These are phyloP conservation scores for Agriotes lineatus DNA, from an alignment of 2,888 invertebrate species.

Conservation along the genomic window DNA sequence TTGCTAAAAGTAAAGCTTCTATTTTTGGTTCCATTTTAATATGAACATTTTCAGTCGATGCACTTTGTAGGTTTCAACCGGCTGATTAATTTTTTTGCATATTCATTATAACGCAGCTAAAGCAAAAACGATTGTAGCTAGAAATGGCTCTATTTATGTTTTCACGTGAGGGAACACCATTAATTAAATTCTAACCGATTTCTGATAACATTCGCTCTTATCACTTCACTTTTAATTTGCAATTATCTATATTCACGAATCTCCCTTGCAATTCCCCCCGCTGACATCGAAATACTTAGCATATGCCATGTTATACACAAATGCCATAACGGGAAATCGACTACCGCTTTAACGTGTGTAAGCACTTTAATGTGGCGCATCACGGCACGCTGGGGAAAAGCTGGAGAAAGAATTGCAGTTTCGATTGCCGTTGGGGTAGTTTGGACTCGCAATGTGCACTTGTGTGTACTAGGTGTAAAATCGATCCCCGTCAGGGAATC, in stretches of 20 bases:
- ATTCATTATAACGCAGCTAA: too few relatives aligned
- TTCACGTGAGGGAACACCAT: not conserved
- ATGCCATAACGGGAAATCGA: conserved; percentile 39
- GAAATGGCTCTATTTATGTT: not conserved
- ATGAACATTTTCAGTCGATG: too few relatives aligned
- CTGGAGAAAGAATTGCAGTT: conserved; percentile 28
- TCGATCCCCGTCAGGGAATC: conserved; percentile 25
- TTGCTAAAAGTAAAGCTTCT: too few relatives aligned
- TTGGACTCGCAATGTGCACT: not conserved
- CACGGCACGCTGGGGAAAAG: conserved; percentile 38
- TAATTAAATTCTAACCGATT: not conserved
- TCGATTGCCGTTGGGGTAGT: conserved; percentile 1
- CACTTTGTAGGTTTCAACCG: too few relatives aligned
- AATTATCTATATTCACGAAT: conserved; percentile 3
- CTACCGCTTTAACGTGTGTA: conserved; percentile 38
- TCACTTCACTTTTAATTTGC: conserved; percentile 3
- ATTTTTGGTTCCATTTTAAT: too few relatives aligned
- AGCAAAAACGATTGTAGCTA: too few relatives aligned
- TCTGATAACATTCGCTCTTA: not conserved
- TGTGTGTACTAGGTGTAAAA: conserved; percentile 20
- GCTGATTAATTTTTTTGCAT: too few relatives aligned
- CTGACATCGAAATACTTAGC: conserved; percentile 1
- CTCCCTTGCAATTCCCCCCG: not conserved
- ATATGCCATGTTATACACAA: conserved; percentile 1
- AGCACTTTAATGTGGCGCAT: conserved; percentile 38